A percentile compares a stretch with the other conserved stretches of the same genome.
phyloP scores from a whole-genome alignment of 2,888 invertebrate species.

The Chloroclysta siterata region DNA sequence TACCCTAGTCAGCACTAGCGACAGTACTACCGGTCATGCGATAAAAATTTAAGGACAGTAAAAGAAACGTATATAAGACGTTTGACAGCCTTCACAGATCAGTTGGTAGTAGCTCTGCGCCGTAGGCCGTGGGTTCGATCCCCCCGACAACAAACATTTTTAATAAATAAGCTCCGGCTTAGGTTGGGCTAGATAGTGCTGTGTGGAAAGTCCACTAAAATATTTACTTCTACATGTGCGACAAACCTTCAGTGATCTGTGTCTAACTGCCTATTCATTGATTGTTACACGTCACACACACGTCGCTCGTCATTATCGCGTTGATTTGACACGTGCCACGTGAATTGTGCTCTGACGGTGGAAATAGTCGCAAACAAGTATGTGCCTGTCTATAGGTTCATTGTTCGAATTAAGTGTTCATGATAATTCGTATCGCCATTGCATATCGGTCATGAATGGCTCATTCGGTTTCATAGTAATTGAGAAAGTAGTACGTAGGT shows the following conservation, averaged over 20 bases:
- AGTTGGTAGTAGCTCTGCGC: no score
- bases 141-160: no score
- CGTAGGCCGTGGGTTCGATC: no score
- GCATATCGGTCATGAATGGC: not conserved
- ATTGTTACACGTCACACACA: slow-evolving; percentile 25
- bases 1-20: no score
- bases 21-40: no score
- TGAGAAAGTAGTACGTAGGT: not conserved
- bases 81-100: no score
- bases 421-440: slow-evolving; percentile 12
- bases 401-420: slow-evolving; percentile 13
- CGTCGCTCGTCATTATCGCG: slow-evolving; percentile 35
- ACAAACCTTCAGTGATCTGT: not conserved
- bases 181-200: no score
- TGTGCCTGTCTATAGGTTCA: slow-evolving; percentile 17
- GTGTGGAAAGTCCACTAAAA: no score
- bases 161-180: no score
- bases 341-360: slow-evolving; percentile 23
- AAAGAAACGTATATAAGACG: no score
- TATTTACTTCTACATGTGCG: not conserved
- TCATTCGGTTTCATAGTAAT: not conserved
- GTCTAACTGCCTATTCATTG: slow-evolving; percentile 19
- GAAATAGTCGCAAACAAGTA: slow-evolving; percentile 29
- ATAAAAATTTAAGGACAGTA: no score
- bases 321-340: slow-evolving; percentile 42